phyloP scores from a whole-genome alignment of 1,140 invertebrate species.

The Drosophila pruinosa region DNA sequence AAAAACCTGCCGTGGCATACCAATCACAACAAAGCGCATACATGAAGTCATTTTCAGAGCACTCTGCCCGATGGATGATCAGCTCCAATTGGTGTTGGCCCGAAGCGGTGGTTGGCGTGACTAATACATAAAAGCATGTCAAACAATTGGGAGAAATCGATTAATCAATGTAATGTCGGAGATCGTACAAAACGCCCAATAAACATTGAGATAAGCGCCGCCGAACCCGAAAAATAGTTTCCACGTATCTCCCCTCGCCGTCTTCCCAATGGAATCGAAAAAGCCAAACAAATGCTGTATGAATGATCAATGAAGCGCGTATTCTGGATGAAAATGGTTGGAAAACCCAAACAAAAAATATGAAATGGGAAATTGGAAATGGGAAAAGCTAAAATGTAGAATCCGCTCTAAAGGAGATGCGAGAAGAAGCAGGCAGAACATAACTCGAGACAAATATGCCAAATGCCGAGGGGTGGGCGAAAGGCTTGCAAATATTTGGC shows the following conservation, averaged over 20 bases:
- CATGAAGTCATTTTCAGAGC: not conserved
- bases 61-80: conserved; percentile 22
- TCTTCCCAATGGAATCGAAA: not conserved
- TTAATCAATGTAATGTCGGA: conserved; percentile 33
- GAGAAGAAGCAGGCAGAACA: not conserved
- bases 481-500: conserved; percentile 6
- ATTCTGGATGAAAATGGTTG: not conserved
- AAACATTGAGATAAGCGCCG: conserved; percentile 29
- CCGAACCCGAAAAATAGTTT: not conserved
- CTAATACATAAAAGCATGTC: conserved; percentile 43
- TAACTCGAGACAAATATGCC: not conserved
- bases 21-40: not conserved
- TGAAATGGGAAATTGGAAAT: not conserved
- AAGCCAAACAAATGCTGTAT: not conserved
- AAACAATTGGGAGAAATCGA: conserved; percentile 43
- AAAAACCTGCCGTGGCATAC: not conserved
- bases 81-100: not conserved
- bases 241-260: not conserved
- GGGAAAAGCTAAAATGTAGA: not conserved
- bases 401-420: not conserved
- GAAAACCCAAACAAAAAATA: not conserved
- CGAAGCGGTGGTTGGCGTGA: conserved; percentile 20
- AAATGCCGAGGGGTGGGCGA: not conserved
- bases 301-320: not conserved
- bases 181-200: conserved; percentile 41